A percentile compares a stretch with the other conserved stretches of the same genome.
Conservation (phyloP, 2,797 vertebrate species). For the Ficedula albicollis region DNA sequence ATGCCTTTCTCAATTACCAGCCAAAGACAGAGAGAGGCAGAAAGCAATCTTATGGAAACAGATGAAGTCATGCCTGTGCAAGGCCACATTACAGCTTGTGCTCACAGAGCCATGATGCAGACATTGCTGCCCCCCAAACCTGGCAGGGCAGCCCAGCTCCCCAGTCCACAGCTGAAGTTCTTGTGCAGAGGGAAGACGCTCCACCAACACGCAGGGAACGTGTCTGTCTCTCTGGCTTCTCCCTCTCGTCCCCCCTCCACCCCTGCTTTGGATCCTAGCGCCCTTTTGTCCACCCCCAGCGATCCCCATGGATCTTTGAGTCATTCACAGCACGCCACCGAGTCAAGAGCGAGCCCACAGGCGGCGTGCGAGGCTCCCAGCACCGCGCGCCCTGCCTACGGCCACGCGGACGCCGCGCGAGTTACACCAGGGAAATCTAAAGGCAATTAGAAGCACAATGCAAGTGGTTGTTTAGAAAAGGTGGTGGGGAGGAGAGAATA, state of each 20-base stretch:
- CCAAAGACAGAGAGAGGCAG: conserved; percentile 67
- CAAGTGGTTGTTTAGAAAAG: conserved; percentile 61
- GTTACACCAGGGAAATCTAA: conserved; percentile 58
- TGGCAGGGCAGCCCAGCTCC: neutral
- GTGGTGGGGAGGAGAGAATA: conserved; percentile 52
- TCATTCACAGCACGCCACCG: conserved; percentile 38
- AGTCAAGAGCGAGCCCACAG: conserved; percentile 52
- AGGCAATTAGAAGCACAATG: conserved; percentile 63
- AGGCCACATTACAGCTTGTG: conserved; percentile 28
- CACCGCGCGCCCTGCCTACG: neutral
- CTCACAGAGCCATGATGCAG: conserved; percentile 12
- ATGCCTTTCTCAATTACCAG: conserved; percentile 71
- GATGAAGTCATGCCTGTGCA: conserved; percentile 69
- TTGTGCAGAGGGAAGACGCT: neutral
- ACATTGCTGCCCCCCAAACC: neutral
- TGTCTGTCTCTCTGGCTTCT: neutral
- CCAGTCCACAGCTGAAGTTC: neutral
- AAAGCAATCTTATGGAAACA: conserved; percentile 71
- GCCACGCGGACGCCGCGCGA: neutral
- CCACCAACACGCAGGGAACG: accelerated
- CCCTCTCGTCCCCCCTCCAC: neutral
- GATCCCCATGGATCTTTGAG: conserved; percentile 49
- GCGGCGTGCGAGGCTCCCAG: neutral
- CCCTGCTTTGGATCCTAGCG: neutral
- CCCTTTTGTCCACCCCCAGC: conserved; percentile 11